Evolutionary conservation across 2,113 vertebrate genomes (phyloP), one percentile per base, ranked within the genome.

Genomic region (Archocentrus centrarchus): DNA sequence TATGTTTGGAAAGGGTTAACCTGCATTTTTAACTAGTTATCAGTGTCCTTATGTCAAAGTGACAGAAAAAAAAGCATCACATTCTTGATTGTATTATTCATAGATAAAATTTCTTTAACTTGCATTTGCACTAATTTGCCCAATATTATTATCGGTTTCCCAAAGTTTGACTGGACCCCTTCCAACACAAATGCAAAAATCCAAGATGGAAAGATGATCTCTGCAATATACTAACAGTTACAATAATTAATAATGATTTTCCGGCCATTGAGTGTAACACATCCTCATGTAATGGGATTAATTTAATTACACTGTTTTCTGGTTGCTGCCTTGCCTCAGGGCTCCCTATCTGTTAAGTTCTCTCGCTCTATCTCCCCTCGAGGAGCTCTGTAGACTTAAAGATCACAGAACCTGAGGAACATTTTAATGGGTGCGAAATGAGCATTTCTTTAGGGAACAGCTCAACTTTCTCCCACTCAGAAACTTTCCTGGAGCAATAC

Each of bases 391-490:
- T 84, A 77, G 90, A 89, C 90, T 79, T 85, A 64, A 92, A 86
- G 83, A 93, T 93, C 88, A 90, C 78, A 94, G 83, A 83, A 91
- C 86, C 90, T 82, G 82, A 86, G 91, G 87, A 93, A 86, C 61
- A 86, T 89, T 92, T 93, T 91, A 92, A 93, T 93, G 87, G 91
- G 70, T 92, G 90, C 90, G 75, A 91, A 91, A 84, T 80, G 83
- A 93, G 81, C 64, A 77, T 93, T 80, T 91, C 92, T 92, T 89
- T 70, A 91, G 90, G 92, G 91, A 91, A 92, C 59, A 84, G 66
- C 85, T 85, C 70, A 83, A 92, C 87, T 92, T 90, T 94, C 83
- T 91, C 79, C 92, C 86, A 89, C 90, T 92, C 90, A 80, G 41
- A 88, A 93, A 92, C 83, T 89, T 93, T 93, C 88, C 88, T 83